A percentile compares a stretch with the other conserved stretches of the same genome.
Conservation (phyloP, 1,140 invertebrate genomes). For the Drosophila carrolli region DNA sequence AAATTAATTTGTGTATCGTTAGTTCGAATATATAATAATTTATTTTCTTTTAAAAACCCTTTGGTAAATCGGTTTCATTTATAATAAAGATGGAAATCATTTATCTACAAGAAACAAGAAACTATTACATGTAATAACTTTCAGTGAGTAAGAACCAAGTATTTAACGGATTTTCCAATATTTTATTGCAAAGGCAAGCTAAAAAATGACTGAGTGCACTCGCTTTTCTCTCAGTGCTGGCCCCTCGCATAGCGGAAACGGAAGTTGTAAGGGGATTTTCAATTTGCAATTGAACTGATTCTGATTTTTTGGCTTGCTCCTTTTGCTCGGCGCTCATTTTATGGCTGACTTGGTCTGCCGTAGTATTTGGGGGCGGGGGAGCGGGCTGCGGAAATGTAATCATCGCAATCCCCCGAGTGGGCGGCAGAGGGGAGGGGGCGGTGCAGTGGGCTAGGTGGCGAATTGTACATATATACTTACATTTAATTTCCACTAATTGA, state of each 20-base stretch:
- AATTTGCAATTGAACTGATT: conserved; percentile 83
- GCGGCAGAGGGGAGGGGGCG: background rate
- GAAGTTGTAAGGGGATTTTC: conserved; percentile 83
- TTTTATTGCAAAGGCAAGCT: too few relatives aligned
- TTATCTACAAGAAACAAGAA: too few relatives aligned
- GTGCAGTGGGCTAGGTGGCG: conserved; percentile 13
- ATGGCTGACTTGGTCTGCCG: conserved; percentile 71
- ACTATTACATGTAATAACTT: too few relatives aligned
- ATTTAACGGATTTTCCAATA: too few relatives aligned
- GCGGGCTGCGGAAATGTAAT: conserved; percentile 74
- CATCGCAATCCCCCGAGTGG: conserved; percentile 62
- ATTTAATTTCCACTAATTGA: conserved; percentile 83
- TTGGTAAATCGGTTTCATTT: too few relatives aligned
- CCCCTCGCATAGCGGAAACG: conserved; percentile 69
- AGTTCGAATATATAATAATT: too few relatives aligned
- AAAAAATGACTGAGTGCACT: background rate
- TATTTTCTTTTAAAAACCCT: too few relatives aligned
- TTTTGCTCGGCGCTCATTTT: conserved; percentile 74
- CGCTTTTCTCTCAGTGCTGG: conserved; percentile 17
- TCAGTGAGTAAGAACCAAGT: too few relatives aligned
- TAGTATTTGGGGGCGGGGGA: conserved; percentile 33
- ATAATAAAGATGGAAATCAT: too few relatives aligned
- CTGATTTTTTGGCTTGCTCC: conserved; percentile 73
- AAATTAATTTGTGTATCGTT: too few relatives aligned
- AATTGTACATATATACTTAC: conserved; percentile 69